Conservation (phyloP, 2,113 vertebrate species). For the Gila orcuttii region DNA sequence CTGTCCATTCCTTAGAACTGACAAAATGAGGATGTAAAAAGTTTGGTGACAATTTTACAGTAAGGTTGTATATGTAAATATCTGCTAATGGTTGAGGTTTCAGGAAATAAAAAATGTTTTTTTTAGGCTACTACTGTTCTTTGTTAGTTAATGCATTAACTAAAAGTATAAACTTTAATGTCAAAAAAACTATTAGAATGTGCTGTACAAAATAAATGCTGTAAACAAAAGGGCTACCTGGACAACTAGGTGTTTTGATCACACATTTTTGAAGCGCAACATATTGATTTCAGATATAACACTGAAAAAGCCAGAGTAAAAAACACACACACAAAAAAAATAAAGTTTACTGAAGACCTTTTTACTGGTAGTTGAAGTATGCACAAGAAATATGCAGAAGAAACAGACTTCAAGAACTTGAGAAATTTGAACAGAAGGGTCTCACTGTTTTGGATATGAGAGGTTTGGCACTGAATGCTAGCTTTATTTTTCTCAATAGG, state of each 20-base stretch:
- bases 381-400: neutral
- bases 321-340: no score
- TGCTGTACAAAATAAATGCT: neutral
- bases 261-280: neutral
- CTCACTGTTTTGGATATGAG: constrained; percentile 13
- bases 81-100: neutral
- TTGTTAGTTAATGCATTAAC: neutral
- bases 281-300: neutral
- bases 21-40: neutral
- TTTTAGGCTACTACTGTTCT: neutral
- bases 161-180: neutral
- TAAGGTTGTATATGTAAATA: neutral
- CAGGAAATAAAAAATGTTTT: no score
- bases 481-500: constrained; percentile 50
- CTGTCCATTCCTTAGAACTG: neutral
- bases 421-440: constrained; percentile 14
- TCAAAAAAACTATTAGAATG: neutral
- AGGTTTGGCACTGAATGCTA: constrained; percentile 46
- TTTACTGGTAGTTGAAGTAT: neutral
- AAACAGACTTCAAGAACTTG: neutral
- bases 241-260: constrained; percentile 38
- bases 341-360: neutral
- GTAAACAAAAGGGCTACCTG: neutral
- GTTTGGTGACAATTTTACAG: neutral
- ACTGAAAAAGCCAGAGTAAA: neutral